Evolutionary conservation across 2,888 invertebrate genomes (phyloP), one percentile per base, ranked within the genome.

Genomic region (Metalampra italica): DNA sequence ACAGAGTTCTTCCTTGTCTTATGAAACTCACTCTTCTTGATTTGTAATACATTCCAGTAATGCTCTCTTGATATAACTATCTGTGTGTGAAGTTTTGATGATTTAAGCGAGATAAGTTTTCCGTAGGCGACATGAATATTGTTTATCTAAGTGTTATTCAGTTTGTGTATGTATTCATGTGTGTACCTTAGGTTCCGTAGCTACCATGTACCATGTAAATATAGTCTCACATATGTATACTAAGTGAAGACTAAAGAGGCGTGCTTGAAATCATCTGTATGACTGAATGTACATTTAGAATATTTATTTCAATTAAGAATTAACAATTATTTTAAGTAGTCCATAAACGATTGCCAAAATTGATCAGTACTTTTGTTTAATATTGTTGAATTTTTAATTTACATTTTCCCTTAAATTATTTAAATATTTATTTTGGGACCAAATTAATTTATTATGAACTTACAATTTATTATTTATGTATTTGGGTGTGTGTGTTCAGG

Each of bases 371-470:
- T 84, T 82, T 78, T 78, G 71, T 78, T 83, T 79, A 76, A 75
- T 72, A 71, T 79, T 82, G 78, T 86, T 85, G 78, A 52, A 75
- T 83, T 82, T 80, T 79, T 74, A 69, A 70, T 71, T 78, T 78
- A 74, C 70, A 68, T 74, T 78, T 80, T 36, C 75, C 71, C 66
- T 82, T 82, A 83, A 79, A 81, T 82, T 83, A 81, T 86, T 81
- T 81, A 69, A 73, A 81, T 83, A 87, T 87, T 88, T 87, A 88
- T 90, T 87, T 88, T 76, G 89, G 88, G 90, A 90, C 85, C 86
- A 90, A 90, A 89, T 86, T 86, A 85, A 85, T 88, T 89, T 89
- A 88, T 89, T 88, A 78, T 79, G 71, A 82, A 76, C 78, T 80
- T 83, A 68, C 80, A 68, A 59, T 68, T 68, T 75, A 68, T 73